These are phyloP conservation scores for Poeciliopsis infans DNA, from an alignment of 2,797 vertebrate species.

Conservation along the genomic window DNA sequence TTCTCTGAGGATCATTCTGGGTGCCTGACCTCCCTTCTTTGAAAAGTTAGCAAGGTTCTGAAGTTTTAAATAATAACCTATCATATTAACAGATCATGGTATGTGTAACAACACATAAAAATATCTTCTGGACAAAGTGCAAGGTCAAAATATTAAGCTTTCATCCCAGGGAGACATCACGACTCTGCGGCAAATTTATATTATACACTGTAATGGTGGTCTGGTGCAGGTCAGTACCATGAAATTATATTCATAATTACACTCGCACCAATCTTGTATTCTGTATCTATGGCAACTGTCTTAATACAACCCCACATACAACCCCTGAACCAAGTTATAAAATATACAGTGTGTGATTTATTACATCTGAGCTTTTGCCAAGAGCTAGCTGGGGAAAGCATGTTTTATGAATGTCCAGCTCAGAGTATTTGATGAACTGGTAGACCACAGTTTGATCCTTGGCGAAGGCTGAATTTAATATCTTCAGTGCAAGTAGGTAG, in stretches of 20 bases:
- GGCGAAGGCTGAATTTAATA: constrained; percentile 69
- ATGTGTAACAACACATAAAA: background rate
- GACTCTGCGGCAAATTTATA: constrained; percentile 13
- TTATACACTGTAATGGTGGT: constrained; percentile 10
- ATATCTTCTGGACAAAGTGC: background rate
- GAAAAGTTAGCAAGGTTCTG: background rate
- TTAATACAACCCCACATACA: constrained; percentile 64
- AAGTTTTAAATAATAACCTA: background rate
- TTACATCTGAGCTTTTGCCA: constrained; percentile 74
- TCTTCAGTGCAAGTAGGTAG: constrained; percentile 49
- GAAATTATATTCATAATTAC: constrained; percentile 54
- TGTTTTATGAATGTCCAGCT: constrained; percentile 82
- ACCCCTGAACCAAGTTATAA: constrained; percentile 73
- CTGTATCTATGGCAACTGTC: constrained; percentile 55
- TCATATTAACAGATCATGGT: background rate
- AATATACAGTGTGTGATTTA: constrained; percentile 82
- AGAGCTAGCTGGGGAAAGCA: constrained; percentile 73
- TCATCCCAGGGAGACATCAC: constrained; percentile 12
- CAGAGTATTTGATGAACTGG: constrained; percentile 78
- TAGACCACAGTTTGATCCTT: constrained; percentile 77
- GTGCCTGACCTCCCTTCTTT: constrained; percentile 2
- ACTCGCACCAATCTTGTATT: constrained; percentile 38
- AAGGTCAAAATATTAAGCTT: background rate
- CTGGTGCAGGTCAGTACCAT: constrained; percentile 41
- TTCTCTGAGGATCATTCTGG: constrained; percentile 5